Conservation (phyloP, 2,113 vertebrate species). For the Paramisgurnus dabryanus region DNA sequence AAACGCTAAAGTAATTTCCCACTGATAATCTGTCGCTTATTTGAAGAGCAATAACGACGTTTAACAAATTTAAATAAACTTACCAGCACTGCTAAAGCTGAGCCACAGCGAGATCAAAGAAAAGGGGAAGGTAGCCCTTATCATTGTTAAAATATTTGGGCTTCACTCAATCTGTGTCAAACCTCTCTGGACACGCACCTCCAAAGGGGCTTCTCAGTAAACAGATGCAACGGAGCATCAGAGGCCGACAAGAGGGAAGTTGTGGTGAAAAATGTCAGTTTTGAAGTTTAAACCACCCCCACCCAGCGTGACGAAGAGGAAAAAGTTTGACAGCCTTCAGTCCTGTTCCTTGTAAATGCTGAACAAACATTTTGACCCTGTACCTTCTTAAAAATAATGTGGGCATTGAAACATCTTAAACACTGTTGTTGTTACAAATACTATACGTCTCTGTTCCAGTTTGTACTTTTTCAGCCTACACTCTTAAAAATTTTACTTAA, state of each 20-base stretch:
- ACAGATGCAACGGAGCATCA: constrained; percentile 10
- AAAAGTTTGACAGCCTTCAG: not conserved
- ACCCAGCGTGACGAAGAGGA: constrained; percentile 34
- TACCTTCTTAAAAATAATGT: not conserved
- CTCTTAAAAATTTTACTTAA: too few species aligned
- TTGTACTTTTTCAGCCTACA: too few species aligned
- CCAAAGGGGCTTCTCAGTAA: constrained; percentile 31
- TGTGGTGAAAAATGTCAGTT: constrained; percentile 75
- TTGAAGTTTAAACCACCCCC: constrained; percentile 67
- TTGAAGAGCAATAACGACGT: not conserved
- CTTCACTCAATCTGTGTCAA: constrained; percentile 1
- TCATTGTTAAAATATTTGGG: not conserved
- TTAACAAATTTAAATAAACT: constrained; percentile 51
- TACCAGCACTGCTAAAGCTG: constrained; percentile 68
- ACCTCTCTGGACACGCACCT: constrained; percentile 31
- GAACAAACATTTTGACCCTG: not conserved
- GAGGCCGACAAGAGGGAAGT: constrained; percentile 66
- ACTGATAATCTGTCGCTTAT: not conserved
- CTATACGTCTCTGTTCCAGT: too few species aligned
- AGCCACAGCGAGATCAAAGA: constrained; percentile 63
- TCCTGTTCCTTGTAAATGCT: constrained; percentile 17
- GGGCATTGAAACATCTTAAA: too few species aligned
- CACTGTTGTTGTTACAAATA: not conserved
- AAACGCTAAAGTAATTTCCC: not conserved
- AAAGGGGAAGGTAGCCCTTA: constrained; percentile 43